Evolutionary conservation across 2,888 invertebrate genomes (phyloP).

Genomic region (Chorisops tibialis): DNA sequence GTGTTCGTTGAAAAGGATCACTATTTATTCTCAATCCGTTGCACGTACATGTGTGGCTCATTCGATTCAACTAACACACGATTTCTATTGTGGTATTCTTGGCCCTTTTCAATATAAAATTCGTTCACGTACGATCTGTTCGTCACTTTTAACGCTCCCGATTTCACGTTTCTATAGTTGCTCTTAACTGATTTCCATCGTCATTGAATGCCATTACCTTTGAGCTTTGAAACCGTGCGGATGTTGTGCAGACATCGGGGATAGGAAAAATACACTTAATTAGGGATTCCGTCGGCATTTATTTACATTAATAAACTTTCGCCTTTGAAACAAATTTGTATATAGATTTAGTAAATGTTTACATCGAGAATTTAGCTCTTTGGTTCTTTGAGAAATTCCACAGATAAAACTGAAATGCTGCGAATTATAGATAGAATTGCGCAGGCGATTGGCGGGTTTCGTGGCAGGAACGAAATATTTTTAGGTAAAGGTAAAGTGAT

Average conservation of each 20-base stretch:
- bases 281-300: background rate
- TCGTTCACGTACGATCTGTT: too few species aligned
- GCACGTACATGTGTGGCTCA: slow-evolving; percentile 30
- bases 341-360: slow-evolving; percentile 14
- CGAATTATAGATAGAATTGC: too few species aligned
- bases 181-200: background rate
- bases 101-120: background rate
- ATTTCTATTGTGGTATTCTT: background rate
- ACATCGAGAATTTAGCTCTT: slow-evolving; percentile 4
- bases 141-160: background rate
- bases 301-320: slow-evolving; percentile 17
- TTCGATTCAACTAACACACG: slow-evolving; percentile 26
- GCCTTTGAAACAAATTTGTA: slow-evolving; percentile 18
- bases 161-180: background rate
- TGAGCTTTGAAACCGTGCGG: background rate
- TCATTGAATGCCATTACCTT: background rate
- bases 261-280: too few species aligned
- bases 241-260: too few species aligned
- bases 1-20: background rate
- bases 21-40: slow-evolving; percentile 29
- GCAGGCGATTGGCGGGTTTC: too few species aligned
- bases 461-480: too few species aligned
- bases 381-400: slow-evolving; percentile 14
- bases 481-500: too few species aligned
- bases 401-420: background rate